Base-by-base conservation (phyloP, 2,888 invertebrate species). In the Lithosia quadra region DNA sequence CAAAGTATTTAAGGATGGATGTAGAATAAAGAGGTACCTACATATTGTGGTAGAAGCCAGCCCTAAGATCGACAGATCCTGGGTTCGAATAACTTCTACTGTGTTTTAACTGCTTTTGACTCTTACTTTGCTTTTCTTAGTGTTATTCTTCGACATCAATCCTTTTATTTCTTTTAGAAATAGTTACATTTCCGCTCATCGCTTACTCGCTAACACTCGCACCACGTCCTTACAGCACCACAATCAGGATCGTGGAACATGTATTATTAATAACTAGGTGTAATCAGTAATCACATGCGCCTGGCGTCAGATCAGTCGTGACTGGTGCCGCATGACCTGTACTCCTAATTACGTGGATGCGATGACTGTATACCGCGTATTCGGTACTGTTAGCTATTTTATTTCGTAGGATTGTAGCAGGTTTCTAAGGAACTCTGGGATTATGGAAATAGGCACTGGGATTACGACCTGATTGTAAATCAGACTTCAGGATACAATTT, bases 291-390 rank as follows among this genome's bases (percentile, higher is more conserved):
- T 75, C 62, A 69, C 33, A 83, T 74, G 81, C 80, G 82, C 77
- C 72, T 67, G 83, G 83, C 79, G 75, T 79, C 77, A 72, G 68
- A 66, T 67, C 57, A 64, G 64, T 83, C 81, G 81, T 82, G 81
- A 83, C 76, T 69, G 75, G 65, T 43, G 57, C 66, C 33, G 62
- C 80, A 81, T 83, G 83, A 78, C 78, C 83, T 72, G 83, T 67
- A 74, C 64, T 75, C 53, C 75, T 81, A 75, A 79, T 81, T 79
- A 83, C 64, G 21, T 74, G 56, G 74, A 69, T 69, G 59, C 21
- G 53, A 58, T 57, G 59, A 58, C 36, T 68, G 15, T 55, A 28
- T 36, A 39, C 24, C 59, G 7, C 22, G 21, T 36, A 10, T 55
- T 11, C 18, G 56, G 60, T 55, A 57, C 43, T 57, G 28, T 11